A percentile compares a stretch with the other conserved stretches of the same genome.
phyloP scores from a whole-genome alignment of 2,797 vertebrate genomes.

The Apogon talboti region DNA sequence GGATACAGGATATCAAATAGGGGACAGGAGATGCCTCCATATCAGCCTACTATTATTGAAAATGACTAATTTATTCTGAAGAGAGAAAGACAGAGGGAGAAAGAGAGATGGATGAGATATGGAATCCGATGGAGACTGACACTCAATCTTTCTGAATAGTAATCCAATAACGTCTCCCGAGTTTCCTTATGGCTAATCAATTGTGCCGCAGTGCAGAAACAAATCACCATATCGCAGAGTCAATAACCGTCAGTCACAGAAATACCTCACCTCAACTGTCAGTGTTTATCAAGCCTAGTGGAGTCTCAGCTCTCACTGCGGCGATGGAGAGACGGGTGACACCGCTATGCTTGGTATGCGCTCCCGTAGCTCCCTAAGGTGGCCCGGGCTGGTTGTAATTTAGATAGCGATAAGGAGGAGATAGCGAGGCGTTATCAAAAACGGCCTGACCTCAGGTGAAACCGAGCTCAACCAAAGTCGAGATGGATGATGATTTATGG shows the following conservation, averaged over 20 bases:
- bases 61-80: conserved; percentile 76
- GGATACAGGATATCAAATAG: conserved; percentile 71
- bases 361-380: conserved; percentile 11
- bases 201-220: conserved; percentile 67
- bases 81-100: conserved; percentile 55
- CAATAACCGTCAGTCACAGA: conserved; percentile 76
- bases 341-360: conserved; percentile 52
- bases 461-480: conserved; percentile 36
- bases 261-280: conserved; percentile 67
- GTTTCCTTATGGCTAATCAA: conserved; percentile 80
- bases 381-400: conserved; percentile 46
- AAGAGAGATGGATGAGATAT: conserved; percentile 71
- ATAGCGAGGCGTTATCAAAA: conserved; percentile 50
- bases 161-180: conserved; percentile 75
- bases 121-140: conserved; percentile 72
- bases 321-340: conserved; percentile 15
- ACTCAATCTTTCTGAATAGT: conserved; percentile 78
- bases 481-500: conserved; percentile 56
- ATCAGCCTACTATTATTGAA: conserved; percentile 69
- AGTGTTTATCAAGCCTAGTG: conserved; percentile 56
- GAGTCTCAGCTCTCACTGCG: not conserved
- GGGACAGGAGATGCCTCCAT: conserved; percentile 56
- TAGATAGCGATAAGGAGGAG: conserved; percentile 59
- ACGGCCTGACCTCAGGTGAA: conserved; percentile 61
- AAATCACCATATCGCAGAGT: conserved; percentile 73